Base-by-base conservation (phyloP, 2,797 vertebrate genomes). In the Neosalanx taihuensis region DNA sequence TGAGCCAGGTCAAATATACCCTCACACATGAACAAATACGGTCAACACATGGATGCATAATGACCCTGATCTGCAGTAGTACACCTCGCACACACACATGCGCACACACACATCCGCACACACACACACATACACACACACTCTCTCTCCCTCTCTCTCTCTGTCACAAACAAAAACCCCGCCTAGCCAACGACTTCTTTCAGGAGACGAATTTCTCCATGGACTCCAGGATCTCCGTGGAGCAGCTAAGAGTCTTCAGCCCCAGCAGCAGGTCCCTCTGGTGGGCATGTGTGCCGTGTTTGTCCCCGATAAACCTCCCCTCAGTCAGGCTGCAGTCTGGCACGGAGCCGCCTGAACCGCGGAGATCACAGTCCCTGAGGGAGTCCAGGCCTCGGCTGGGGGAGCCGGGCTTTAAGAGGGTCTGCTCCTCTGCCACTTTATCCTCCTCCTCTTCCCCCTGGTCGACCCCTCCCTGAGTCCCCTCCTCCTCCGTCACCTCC, bases 251-350 rank as follows among this genome's bases (percentile, higher is more conserved):
- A 46, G 70, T 74, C 72, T 83, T 76, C 26, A 82, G 78, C 69
- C 46, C 26, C 33, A 82, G 58, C 35, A 84, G 53, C 33, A 79
- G 41, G 35, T 80, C 56, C 62, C 41, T 75, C 66, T 72, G 72
- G 30, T 5, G 66, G 68, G 51, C 80, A 67, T 74, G 72, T 62
- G 56, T 23, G 13, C 4, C 35, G 7, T 46, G 59, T 69, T 74
- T 71, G 37, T 79, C 73, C 46, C 69, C 79, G 3, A 41, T 33
- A 46, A 81, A 73, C 29, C 67, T 49, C 2, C 71, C 73, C 65
- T 1, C 83, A 72, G 81, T 78, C 0, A 84, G 71, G 51, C 68
- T 81, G 33, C 71, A 85, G 72, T 89, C 84, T 72, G 87, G 89
- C 72, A 78, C 80, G 64, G 83, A 81, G 79, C 86, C 81, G 68